A percentile compares a stretch with the other conserved stretches of the same genome.
phyloP scores from a whole-genome alignment of 92 coral and sea anemone genomes.

The Phenganax marumi region DNA sequence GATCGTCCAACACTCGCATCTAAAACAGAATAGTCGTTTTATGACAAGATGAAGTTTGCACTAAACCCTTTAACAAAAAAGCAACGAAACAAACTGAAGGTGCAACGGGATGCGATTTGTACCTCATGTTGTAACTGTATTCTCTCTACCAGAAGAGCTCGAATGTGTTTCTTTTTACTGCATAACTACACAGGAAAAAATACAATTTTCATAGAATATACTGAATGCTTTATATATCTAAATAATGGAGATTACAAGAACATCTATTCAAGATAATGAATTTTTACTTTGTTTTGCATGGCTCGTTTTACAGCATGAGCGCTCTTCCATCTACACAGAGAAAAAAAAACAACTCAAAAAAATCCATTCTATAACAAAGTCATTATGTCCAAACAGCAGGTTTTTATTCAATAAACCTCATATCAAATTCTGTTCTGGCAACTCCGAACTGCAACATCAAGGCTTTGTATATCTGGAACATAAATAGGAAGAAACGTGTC shows the following conservation, averaged over 20 bases:
- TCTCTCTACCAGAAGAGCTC: conserved; percentile 90
- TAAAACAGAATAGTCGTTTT: conserved; percentile 9
- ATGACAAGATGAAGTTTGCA: neutral
- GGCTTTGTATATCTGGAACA: conserved; percentile 71
- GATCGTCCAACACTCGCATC: conserved; percentile 94
- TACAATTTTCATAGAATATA: neutral
- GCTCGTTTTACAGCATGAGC: conserved; percentile 88
- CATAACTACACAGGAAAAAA: conserved; percentile 58
- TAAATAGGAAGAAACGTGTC: neutral
- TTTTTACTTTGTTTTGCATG: conserved; percentile 81
- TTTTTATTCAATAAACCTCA: conserved; percentile 45
- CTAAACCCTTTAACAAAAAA: neutral
- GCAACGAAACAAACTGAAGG: neutral
- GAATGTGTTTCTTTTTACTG: conserved; percentile 80
- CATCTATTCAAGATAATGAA: neutral
- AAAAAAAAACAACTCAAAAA: too few relatives aligned
- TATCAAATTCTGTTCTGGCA: conserved; percentile 84
- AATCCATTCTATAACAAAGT: too few relatives aligned
- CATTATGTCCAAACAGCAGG: too few relatives aligned
- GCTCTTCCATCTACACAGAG: conserved; percentile 73
- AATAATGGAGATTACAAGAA: too few relatives aligned
- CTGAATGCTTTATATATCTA: neutral
- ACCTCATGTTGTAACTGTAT: conserved; percentile 98
- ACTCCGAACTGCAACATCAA: conserved; percentile 79
- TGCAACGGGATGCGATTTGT: neutral